phyloP scores from a whole-genome alignment of 2,888 invertebrate genomes.

The Sphaeridia pumilis region DNA sequence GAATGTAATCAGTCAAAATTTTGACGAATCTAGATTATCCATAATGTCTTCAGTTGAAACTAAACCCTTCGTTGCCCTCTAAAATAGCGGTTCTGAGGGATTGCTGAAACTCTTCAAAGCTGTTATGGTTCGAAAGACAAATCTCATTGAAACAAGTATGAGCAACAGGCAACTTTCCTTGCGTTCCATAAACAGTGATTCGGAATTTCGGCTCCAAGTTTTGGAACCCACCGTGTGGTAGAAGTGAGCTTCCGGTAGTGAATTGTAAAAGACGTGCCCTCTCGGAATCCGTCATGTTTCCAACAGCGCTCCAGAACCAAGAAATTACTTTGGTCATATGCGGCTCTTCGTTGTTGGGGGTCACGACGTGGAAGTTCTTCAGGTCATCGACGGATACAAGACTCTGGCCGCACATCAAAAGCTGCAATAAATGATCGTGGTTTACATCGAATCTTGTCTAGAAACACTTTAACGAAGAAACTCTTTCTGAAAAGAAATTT shows the following conservation, averaged over 20 bases:
- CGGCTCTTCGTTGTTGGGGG: conserved; percentile 7
- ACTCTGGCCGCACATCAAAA: conserved; percentile 44
- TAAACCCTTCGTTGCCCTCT: conserved; percentile 20
- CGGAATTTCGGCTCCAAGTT: conserved; percentile 84
- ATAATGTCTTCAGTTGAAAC: conserved; percentile 3
- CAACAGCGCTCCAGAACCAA: conserved; percentile 45
- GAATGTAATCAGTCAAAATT: no score
- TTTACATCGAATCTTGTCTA: neutral
- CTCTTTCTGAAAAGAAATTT: neutral
- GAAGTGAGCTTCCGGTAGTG: conserved; percentile 58
- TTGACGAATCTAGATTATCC: no score
- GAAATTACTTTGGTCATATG: conserved; percentile 22
- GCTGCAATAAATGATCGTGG: conserved; percentile 36
- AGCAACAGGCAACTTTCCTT: conserved; percentile 81
- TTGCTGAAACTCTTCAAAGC: conserved; percentile 24
- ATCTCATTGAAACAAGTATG: conserved; percentile 54
- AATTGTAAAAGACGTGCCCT: conserved; percentile 44
- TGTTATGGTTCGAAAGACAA: conserved; percentile 20
- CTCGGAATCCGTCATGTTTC: conserved; percentile 42
- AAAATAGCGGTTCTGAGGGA: conserved; percentile 20
- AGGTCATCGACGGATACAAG: conserved; percentile 43
- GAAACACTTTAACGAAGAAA: neutral
- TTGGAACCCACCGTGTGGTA: conserved; percentile 79
- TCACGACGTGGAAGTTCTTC: conserved; percentile 37
- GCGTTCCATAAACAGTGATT: conserved; percentile 75